Conservation (phyloP, 2,888 invertebrate genomes). For the Bruchidius siliquastri region DNA sequence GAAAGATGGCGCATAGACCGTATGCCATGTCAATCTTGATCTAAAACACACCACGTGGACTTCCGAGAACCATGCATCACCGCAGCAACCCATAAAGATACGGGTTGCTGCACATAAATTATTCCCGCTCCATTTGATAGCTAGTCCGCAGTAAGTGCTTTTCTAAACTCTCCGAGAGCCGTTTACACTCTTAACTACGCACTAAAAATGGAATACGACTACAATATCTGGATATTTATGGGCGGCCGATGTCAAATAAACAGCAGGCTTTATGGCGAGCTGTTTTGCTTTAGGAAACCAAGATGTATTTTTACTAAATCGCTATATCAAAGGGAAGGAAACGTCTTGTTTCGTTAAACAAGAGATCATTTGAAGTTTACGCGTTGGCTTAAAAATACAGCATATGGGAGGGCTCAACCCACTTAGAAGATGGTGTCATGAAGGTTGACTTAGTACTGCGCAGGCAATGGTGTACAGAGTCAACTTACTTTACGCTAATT, state of each 20-base stretch:
- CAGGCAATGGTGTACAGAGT: too few relatives aligned
- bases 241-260: conserved; percentile 19
- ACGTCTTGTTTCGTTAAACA: background rate
- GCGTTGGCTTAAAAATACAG: background rate
- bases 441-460: too few relatives aligned
- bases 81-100: conserved; percentile 40
- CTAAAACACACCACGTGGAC: conserved; percentile 43
- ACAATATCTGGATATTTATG: conserved; percentile 23
- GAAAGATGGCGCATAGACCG: too few relatives aligned
- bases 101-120: conserved; percentile 44
- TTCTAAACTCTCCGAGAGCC: conserved; percentile 42
- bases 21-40: too few relatives aligned
- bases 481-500: too few relatives aligned
- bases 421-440: too few relatives aligned
- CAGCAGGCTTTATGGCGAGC: conserved; percentile 18
- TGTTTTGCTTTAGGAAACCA: conserved; percentile 14
- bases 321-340: background rate
- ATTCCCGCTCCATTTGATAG: conserved; percentile 40
- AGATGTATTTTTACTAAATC: background rate
- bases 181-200: conserved; percentile 26
- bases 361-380: background rate
- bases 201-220: conserved; percentile 29
- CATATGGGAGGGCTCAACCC: too few relatives aligned
- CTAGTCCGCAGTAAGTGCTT: conserved; percentile 38
- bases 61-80: conserved; percentile 44